Evolutionary conservation across 2,797 vertebrate species (phyloP), one percentile per base, ranked within the genome.

Genomic region (Thunnus albacares): DNA sequence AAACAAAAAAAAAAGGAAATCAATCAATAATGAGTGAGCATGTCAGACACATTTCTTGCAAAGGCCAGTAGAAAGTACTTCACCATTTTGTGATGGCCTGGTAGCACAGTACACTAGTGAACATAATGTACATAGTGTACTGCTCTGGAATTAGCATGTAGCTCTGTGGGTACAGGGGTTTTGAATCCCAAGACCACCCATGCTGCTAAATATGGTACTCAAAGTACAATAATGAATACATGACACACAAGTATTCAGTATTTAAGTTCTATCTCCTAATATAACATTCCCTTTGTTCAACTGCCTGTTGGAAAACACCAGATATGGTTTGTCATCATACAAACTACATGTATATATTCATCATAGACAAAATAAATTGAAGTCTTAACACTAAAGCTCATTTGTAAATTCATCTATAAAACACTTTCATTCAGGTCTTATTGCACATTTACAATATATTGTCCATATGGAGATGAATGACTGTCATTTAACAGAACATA

Each of bases 171-270:
- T 28, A 52, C 14, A 81, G 38, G 35, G 11, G 17, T 3, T 62
- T 62, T 45, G 47, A 60, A 3, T 51, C 45, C 49, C 59, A 8
- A 69, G 70, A 74, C 66, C 74, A 83, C 67, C 70, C 74, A 75
- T 56, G 60, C 41, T 59, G 51, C 51, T 73, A 52, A 63, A 55
- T 24, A 61, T 59, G 62, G 5, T 33, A 5, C 53, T 55, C 17
- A 33, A 55, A 62, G 18, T n/a, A 38, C 2, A 51, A 51, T 51
- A 20, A 6, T 51, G 18, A 22, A 57, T 30, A 30, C n/a, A 62
- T 63, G 13, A 3, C 6, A 43, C 30, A 26, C 43, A 61, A 30
- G 26, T 26, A 14, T 20, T 12, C 28, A 49, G 47, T 57, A 22
- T 43, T 22, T 24, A 61, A 41, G 20, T 49, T n/a, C 15, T 62